These are phyloP conservation scores for Minunthozetes semirufus DNA, from an alignment of 2,888 invertebrate species.

Conservation along the genomic window DNA sequence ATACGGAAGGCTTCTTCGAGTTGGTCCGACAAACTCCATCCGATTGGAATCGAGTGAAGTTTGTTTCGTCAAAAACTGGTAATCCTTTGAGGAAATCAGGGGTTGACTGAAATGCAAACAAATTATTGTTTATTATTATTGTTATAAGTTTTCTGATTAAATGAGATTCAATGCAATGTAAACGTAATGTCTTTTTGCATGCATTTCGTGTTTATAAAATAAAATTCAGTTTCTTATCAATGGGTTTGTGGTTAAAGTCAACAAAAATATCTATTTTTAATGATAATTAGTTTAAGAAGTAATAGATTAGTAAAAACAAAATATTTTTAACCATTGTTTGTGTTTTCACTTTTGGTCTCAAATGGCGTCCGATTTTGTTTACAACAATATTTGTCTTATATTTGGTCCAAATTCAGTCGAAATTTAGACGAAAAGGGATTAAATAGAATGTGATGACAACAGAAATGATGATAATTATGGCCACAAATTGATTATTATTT, in stretches of 20 bases:
- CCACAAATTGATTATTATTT: too few relatives aligned
- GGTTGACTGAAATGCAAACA: conserved; percentile 36
- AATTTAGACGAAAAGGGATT: too few relatives aligned
- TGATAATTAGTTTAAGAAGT: neutral
- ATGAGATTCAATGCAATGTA: too few relatives aligned
- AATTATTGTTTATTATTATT: neutral
- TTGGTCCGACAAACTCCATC: conserved; percentile 65
- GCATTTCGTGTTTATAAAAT: too few relatives aligned
- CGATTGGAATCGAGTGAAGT: conserved; percentile 82
- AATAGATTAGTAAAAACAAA: neutral
- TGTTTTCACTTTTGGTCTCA: neutral
- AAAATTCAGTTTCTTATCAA: neutral
- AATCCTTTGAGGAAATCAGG: conserved; percentile 84
- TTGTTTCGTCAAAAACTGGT: conserved; percentile 80
- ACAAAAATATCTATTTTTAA: neutral
- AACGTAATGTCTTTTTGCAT: too few relatives aligned
- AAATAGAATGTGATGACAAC: too few relatives aligned
- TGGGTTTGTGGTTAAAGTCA: neutral
- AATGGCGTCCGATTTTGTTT: conserved; percentile 9
- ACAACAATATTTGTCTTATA: neutral
- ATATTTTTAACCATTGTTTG: neutral
- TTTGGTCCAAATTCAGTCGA: neutral
- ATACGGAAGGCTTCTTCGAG: conserved; percentile 77
- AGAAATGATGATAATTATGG: too few relatives aligned
- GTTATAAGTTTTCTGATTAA: neutral